These are phyloP conservation scores for Abramis brama DNA, from an alignment of 2,113 vertebrate genomes.

Conservation along the genomic window DNA sequence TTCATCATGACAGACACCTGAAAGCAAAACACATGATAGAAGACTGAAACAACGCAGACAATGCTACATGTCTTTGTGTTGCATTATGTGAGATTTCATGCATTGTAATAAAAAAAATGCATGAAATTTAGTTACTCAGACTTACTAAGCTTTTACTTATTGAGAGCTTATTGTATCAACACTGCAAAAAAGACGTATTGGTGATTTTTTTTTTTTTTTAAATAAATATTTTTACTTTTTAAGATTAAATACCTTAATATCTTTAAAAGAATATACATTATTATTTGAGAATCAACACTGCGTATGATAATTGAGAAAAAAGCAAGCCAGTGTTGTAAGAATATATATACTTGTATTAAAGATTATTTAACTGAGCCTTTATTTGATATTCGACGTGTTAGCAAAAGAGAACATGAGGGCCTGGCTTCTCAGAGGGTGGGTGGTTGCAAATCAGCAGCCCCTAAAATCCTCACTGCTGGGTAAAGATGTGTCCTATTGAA, in stretches of 20 bases:
- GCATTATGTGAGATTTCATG: neutral
- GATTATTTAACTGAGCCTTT: neutral
- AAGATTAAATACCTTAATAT: neutral
- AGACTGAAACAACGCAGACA: neutral
- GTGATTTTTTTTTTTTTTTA: neutral
- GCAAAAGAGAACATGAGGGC: neutral
- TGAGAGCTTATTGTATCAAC: neutral
- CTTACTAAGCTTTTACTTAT: neutral
- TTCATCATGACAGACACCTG: neutral
- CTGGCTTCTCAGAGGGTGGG: slow-evolving; percentile 27
- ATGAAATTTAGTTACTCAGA: neutral
- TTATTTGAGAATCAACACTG: neutral
- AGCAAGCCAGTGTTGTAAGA: neutral
- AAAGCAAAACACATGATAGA: neutral
- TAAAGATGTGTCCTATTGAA: slow-evolving; percentile 34
- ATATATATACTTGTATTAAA: neutral
- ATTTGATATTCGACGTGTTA: neutral
- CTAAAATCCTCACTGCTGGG: slow-evolving; percentile 25
- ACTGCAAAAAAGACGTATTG: neutral
- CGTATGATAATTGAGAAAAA: neutral
- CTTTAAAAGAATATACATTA: neutral
- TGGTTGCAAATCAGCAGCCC: slow-evolving; percentile 12
- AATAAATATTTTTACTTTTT: neutral
- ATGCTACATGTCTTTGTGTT: neutral
- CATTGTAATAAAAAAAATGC: neutral